A percentile compares a stretch with the other conserved stretches of the same genome.
phyloP scores from a whole-genome alignment of 2,113 vertebrate species.

The Sisor rabdophorus region DNA sequence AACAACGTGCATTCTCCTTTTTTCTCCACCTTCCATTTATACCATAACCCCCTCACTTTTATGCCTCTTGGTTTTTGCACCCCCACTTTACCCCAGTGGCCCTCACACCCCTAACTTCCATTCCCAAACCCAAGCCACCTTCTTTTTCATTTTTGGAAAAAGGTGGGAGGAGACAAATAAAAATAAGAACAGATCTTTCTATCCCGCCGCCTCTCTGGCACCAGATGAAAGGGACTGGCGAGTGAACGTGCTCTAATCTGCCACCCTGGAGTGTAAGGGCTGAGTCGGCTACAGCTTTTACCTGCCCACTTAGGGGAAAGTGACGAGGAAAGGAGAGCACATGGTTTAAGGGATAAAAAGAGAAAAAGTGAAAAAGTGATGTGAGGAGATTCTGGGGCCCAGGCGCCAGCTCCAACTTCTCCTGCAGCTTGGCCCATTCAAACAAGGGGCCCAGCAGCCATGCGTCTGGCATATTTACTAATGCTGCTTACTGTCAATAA shows the following conservation, averaged over 20 bases:
- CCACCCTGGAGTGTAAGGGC: constrained; percentile 50
- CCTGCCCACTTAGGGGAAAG: constrained; percentile 50
- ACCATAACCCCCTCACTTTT: constrained; percentile 44
- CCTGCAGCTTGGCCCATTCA: constrained; percentile 46
- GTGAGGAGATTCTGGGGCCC: constrained; percentile 36
- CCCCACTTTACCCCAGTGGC: constrained; percentile 23
- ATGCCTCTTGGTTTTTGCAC: constrained; percentile 61
- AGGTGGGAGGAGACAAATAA: constrained; percentile 29
- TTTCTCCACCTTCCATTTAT: constrained; percentile 59
- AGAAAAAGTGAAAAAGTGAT: constrained; percentile 37
- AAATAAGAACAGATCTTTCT: constrained; percentile 41
- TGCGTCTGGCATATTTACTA: constrained; percentile 42
- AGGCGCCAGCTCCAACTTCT: constrained; percentile 44
- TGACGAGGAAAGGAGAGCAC: constrained; percentile 18
- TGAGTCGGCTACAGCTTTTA: constrained; percentile 59
- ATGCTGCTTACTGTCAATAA: constrained; percentile 29
- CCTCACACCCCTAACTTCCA: background rate
- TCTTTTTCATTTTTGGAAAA: constrained; percentile 46
- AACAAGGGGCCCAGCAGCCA: constrained; percentile 35
- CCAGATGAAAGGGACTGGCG: constrained; percentile 71
- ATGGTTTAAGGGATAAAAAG: constrained; percentile 26
- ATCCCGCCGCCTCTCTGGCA: constrained; percentile 61
- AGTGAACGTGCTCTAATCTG: constrained; percentile 66
- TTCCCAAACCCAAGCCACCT: constrained; percentile 33
- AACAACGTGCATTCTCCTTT: constrained; percentile 76